Conservation (phyloP, 2,888 invertebrate species). For the Clanis bilineata region DNA sequence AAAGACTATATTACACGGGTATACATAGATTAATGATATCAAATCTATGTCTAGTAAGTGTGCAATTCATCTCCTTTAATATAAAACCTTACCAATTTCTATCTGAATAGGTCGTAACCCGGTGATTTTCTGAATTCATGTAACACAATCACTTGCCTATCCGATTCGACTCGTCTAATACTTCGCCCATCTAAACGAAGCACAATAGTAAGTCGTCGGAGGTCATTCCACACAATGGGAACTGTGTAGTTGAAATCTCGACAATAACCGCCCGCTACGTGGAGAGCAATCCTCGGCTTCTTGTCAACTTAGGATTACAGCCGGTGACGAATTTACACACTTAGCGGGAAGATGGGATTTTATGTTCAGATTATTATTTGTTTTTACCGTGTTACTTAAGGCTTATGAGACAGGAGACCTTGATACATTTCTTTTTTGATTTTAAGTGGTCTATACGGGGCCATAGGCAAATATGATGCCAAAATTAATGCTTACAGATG, state of each 20-base stretch:
- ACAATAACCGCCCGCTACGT: conserved; percentile 49
- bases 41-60: no score
- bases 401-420: neutral
- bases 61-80: no score
- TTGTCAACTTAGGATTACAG: conserved; percentile 24
- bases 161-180: neutral
- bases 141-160: no score
- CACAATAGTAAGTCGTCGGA: conserved; percentile 20
- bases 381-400: neutral
- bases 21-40: no score
- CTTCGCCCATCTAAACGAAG: conserved; percentile 11
- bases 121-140: no score
- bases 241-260: conserved; percentile 48
- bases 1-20: no score
- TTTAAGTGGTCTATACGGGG: no score
- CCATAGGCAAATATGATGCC: no score
- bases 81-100: no score
- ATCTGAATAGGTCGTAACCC: no score
- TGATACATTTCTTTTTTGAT: neutral
- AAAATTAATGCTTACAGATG: no score
- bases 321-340: conserved; percentile 16
- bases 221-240: conserved; percentile 49
- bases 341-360: neutral
- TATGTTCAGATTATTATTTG: neutral
- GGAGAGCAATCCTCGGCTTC: conserved; percentile 45